Base-by-base conservation (phyloP, 2,888 invertebrate genomes). In the Napeogenes inachia region DNA sequence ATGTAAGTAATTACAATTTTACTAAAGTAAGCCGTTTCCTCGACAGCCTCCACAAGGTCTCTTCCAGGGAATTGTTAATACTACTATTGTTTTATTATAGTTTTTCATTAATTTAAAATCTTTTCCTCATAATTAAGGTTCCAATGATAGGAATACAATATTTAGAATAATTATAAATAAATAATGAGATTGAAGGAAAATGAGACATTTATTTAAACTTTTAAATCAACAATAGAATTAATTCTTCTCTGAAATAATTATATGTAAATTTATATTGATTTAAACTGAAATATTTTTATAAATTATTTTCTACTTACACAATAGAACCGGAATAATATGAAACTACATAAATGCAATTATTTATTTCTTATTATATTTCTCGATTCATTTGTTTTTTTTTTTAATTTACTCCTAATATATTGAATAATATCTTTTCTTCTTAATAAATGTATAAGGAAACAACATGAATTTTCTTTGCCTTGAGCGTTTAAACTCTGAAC, bases 401-500 rank as follows among this genome's bases (percentile, higher is more conserved):
- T 1, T 1, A 21, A 21, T 21, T 21, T 21, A 1, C 21, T 21
- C 21, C 21, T 21, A 1, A 21, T 1, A 21, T 21, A 21, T 21
- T 42, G 12, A 45, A 58, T 30, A 13, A n/a, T 35, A 35, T 50
- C 21, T n/a, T 21, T 4, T 21, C 13, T 45, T 13, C 30, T 21
- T 42, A 13, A 8, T 45, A 13, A 8, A 32, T 30, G 8, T 47
- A 47, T 13, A 4, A 50, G 35, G 13, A 58, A 38, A 50, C 53
- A 38, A 13, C 38, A 53, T 42, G 56, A 38, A 53, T 54, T 62
- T 58, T 62, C 62, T 58, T 56, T 13, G 55, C 58, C 50, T 61
- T 58, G 55, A 55, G 32, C 33, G 33, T 55, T 55, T 58, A 58
- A 58, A 54, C 61, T 61, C 12, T 61, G 57, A 61, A 46, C 62